phyloP scores from a whole-genome alignment of 2,888 invertebrate species.

The Cabera pusaria region DNA sequence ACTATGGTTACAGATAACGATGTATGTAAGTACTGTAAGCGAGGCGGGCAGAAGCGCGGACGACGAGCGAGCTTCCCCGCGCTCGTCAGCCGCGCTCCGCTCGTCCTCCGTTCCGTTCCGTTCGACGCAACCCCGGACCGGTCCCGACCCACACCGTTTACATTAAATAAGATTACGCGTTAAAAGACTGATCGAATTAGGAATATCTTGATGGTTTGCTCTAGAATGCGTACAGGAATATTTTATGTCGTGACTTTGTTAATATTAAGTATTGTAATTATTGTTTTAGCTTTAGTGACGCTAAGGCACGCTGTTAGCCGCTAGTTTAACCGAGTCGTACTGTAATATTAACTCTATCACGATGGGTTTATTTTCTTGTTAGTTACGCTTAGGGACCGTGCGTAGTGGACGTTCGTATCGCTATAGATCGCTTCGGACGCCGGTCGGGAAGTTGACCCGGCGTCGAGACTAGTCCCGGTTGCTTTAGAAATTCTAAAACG shows the following conservation, averaged over 20 bases:
- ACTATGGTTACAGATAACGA: slow-evolving; percentile 67
- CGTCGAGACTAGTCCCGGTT: slow-evolving; percentile 33
- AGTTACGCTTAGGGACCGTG: slow-evolving; percentile 26
- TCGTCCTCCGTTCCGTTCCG: slow-evolving; percentile 29
- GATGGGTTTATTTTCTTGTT: slow-evolving; percentile 28
- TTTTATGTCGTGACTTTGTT: slow-evolving; percentile 38
- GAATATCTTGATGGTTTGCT: slow-evolving; percentile 39
- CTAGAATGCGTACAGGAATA: slow-evolving; percentile 37
- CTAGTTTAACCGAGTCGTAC: slow-evolving; percentile 32
- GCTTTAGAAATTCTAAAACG: slow-evolving; percentile 31
- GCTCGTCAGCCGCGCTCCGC: slow-evolving; percentile 33
- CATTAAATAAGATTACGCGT: slow-evolving; percentile 55
- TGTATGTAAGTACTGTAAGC: no score
- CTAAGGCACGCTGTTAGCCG: slow-evolving; percentile 36
- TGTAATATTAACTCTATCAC: slow-evolving; percentile 36
- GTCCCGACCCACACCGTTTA: slow-evolving; percentile 45
- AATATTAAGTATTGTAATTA: slow-evolving; percentile 35
- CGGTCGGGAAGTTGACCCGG: slow-evolving; percentile 25
- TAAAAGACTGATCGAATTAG: slow-evolving; percentile 58
- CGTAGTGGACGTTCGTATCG: slow-evolving; percentile 18
- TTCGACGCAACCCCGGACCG: slow-evolving; percentile 45
- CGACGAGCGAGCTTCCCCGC: slow-evolving; percentile 45
- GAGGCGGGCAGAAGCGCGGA: no score
- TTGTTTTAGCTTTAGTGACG: slow-evolving; percentile 35
- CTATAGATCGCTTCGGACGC: slow-evolving; percentile 25